Base-by-base conservation (phyloP, 2,113 vertebrate genomes). In the Elephas maximus region DNA sequence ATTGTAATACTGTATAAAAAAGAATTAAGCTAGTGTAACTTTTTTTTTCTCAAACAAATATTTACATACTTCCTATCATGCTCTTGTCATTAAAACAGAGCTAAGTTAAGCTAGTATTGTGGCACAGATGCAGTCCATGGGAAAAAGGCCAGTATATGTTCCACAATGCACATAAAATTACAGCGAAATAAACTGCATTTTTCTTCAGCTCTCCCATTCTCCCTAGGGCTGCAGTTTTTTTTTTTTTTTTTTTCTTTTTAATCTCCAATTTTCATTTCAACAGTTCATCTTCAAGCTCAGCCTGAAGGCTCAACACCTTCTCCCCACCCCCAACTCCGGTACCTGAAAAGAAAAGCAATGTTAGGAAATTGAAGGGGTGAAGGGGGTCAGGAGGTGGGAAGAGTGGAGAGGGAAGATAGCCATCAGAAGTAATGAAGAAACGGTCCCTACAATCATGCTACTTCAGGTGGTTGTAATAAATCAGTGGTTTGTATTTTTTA, bases 81-180 rank as follows among this genome's bases (percentile, higher is more conserved):
- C 69, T 95, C 57, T 57, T 91, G 24, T 84, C 45, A 74, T 69
- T 86, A 85, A 76, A 93, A 78, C 0, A 86, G n/a, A 60, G 5
- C 1, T 53, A 88, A 85, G 17, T n/a, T 93, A 82, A 95, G 93
- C 3, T 48, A 94, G 60, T 92, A 90, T 20, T 91, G 12, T 83
- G 63, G 44, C 15, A 90, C 12, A 80, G 65, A 86, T 48, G 60
- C 0, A 93, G 20, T 0, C n/a, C 28, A 78, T 33, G 2, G 53
- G 53, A 81, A 60, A 83, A 95, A 67, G 11, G 62, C 26, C 26
- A 81, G n/a, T n/a, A 4, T 65, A 69, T 62, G 26, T 82, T 53
- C 15, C 77, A 90, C 48, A 88, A 88, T 81, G 45, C 88, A 91
- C 21, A 77, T 74, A 33, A 51, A 96, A 85, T 44, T 81, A 85